These are phyloP conservation scores for Campoplex capitator DNA, from an alignment of 2,888 invertebrate genomes.

Conservation along the genomic window DNA sequence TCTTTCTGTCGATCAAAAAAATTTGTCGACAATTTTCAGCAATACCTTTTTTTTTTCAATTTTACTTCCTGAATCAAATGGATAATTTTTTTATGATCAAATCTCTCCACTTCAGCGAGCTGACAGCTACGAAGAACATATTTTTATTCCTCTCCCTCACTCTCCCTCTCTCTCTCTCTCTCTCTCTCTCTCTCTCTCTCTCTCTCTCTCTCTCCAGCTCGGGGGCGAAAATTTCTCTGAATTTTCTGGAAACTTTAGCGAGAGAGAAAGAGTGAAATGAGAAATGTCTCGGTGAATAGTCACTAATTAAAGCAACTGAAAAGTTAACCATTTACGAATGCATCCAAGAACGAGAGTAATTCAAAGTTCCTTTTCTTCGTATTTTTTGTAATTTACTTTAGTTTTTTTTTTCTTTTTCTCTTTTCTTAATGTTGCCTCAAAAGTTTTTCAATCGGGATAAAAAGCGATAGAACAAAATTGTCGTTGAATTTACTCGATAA, in stretches of 20 bases:
- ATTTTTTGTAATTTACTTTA: background rate
- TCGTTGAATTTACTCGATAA: background rate
- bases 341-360: background rate
- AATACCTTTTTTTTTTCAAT: background rate
- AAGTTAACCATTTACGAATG: slow-evolving; percentile 52
- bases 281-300: slow-evolving; percentile 39
- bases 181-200: slow-evolving; percentile 13
- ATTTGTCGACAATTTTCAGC: background rate
- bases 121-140: slow-evolving; percentile 19
- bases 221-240: slow-evolving; percentile 3
- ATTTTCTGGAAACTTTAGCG: slow-evolving; percentile 35
- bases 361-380: background rate
- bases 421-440: background rate
- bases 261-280: slow-evolving; percentile 22
- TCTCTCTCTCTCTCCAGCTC: background rate
- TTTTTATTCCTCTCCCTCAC: slow-evolving; percentile 6
- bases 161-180: slow-evolving; percentile 16
- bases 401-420: background rate
- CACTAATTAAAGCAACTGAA: slow-evolving; percentile 45
- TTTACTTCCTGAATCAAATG: background rate
- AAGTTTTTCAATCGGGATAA: slow-evolving; percentile 22
- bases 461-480: background rate
- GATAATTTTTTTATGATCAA: background rate
- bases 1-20: background rate
- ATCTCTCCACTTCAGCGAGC: slow-evolving; percentile 22